These are phyloP conservation scores for Polyommatus icarus DNA, from an alignment of 2,888 invertebrate species.

Conservation along the genomic window DNA sequence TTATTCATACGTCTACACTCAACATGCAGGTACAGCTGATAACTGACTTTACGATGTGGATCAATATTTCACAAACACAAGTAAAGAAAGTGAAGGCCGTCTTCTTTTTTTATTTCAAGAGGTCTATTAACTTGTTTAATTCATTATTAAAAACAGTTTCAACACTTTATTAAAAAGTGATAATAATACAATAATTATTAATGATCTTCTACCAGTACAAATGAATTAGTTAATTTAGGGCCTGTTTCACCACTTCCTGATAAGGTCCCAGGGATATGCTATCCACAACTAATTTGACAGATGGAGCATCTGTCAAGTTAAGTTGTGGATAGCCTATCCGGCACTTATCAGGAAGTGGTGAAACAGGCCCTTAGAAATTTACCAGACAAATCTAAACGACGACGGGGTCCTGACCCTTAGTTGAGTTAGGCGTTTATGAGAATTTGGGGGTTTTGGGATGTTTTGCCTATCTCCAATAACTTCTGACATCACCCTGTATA, in stretches of 20 bases:
- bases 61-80: conserved; percentile 7
- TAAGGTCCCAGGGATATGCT: no score
- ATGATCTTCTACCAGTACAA: no score
- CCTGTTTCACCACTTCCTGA: no score
- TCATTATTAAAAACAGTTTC: not conserved
- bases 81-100: not conserved
- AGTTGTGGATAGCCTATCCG: no score
- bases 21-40: not conserved
- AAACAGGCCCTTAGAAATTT: no score
- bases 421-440: not conserved
- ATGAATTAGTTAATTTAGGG: no score
- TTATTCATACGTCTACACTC: not conserved
- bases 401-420: no score
- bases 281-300: no score
- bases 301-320: no score
- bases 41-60: not conserved
- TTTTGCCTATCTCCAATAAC: not conserved
- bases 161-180: not conserved
- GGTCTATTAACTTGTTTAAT: not conserved
- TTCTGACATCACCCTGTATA: conserved; percentile 48
- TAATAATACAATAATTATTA: no score
- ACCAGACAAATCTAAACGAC: no score
- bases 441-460: not conserved
- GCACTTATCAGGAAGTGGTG: no score
- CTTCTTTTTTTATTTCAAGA: conserved; percentile 4